Conservation (phyloP, 1,140 invertebrate genomes). For the Trichonephila inaurata region DNA sequence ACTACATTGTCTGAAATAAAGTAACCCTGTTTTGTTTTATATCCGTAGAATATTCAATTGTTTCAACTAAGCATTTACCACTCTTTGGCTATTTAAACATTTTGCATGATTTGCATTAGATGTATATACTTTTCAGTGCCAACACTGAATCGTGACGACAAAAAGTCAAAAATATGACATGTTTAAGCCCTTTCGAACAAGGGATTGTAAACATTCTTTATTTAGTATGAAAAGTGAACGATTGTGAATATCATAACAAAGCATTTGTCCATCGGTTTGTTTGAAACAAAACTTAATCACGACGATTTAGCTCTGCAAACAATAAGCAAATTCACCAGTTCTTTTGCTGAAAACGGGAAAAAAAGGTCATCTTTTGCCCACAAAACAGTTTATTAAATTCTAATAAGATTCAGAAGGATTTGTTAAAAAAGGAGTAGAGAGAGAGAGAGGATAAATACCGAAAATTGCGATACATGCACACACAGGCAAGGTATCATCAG, state of each 20-base stretch:
- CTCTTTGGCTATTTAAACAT: too few species aligned
- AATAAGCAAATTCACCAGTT: neutral
- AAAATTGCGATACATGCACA: neutral
- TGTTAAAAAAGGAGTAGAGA: neutral
- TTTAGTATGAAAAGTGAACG: conserved; percentile 13
- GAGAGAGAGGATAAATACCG: neutral
- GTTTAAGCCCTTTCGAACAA: conserved; percentile 12
- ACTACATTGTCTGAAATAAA: too few species aligned
- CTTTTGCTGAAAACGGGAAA: neutral
- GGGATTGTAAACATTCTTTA: neutral
- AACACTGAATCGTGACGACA: neutral
- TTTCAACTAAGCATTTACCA: too few species aligned
- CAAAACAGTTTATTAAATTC: neutral
- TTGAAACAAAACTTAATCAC: neutral
- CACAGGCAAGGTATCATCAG: neutral
- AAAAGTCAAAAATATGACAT: conserved; percentile 16
- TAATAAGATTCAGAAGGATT: neutral
- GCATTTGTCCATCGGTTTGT: neutral
- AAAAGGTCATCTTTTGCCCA: neutral
- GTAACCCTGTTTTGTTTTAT: too few species aligned
- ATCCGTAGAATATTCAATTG: too few species aligned
- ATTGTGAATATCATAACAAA: conserved; percentile 31
- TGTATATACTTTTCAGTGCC: too few species aligned
- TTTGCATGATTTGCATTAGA: too few species aligned
- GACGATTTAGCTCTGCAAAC: neutral